Conservation (phyloP, 2,113 vertebrate species). For the Prionailurus bengalensis region DNA sequence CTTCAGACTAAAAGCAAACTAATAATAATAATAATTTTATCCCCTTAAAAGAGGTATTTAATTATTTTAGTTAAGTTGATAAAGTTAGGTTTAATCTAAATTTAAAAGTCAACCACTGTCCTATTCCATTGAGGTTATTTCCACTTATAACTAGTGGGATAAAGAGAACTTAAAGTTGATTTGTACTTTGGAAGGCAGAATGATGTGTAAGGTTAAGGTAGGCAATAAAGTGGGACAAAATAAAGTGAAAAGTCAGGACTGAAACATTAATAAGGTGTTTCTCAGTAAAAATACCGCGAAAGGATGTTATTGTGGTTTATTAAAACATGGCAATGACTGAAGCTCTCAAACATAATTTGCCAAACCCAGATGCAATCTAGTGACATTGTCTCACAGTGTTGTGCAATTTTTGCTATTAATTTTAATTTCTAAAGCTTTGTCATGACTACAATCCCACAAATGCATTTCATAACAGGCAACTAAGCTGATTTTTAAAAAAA, state of each 20-base stretch:
- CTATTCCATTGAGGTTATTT: not conserved
- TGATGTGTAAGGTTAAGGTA: not conserved
- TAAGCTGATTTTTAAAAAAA: not conserved
- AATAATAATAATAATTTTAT: not conserved
- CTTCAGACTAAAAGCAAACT: not conserved
- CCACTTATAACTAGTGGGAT: not conserved
- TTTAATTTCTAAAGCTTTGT: constrained; percentile 33
- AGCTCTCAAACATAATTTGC: not conserved
- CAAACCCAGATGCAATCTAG: not conserved
- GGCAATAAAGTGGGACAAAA: not conserved
- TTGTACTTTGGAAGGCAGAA: not conserved
- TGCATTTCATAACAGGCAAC: not conserved
- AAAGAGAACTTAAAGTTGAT: not conserved
- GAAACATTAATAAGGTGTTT: not conserved
- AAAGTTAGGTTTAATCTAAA: not conserved
- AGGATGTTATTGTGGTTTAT: not conserved
- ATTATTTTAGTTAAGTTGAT: not conserved
- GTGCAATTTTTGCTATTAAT: not conserved
- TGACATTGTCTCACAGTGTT: not conserved
- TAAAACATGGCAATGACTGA: not conserved
- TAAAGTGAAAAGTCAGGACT: not conserved
- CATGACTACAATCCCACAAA: not conserved
- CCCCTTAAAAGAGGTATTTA: not conserved
- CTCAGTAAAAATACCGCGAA: not conserved
- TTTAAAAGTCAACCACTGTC: not conserved